Conservation (phyloP, 2,888 invertebrate genomes). For the Thecocarcelia acutangulata region DNA sequence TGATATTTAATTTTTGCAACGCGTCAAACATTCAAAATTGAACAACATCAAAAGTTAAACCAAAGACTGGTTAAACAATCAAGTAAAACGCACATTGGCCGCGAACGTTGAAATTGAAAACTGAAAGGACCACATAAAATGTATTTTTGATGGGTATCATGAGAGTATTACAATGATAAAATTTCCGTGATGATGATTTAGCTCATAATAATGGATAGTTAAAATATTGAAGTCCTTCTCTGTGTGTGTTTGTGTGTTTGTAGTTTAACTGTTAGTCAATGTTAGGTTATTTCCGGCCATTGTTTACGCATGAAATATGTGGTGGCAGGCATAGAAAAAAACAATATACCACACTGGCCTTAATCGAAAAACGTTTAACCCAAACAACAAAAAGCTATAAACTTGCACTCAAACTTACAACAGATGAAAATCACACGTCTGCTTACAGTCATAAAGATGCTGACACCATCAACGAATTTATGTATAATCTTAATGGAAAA, state of each 20-base stretch:
- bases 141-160: slow-evolving; percentile 31
- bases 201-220: slow-evolving; percentile 38
- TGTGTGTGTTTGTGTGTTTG: background rate
- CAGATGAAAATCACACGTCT: slow-evolving; percentile 1
- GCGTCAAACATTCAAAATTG: no score
- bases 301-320: slow-evolving; percentile 56
- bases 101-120: no score
- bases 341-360: slow-evolving; percentile 14
- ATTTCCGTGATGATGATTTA: slow-evolving; percentile 29
- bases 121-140: background rate
- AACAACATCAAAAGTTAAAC: no score
- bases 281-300: slow-evolving; percentile 43
- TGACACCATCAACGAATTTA: no score
- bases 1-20: no score
- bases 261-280: slow-evolving; percentile 21
- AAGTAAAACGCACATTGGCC: no score
- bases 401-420: background rate
- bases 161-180: slow-evolving; percentile 29
- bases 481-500: no score
- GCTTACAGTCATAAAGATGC: background rate
- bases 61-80: no score
- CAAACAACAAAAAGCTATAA: background rate
- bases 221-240: slow-evolving; percentile 23
- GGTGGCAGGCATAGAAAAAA: slow-evolving; percentile 22
- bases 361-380: slow-evolving; percentile 44